Base-by-base conservation (phyloP, 2,113 vertebrate genomes). In the Mastomys natalensis region DNA sequence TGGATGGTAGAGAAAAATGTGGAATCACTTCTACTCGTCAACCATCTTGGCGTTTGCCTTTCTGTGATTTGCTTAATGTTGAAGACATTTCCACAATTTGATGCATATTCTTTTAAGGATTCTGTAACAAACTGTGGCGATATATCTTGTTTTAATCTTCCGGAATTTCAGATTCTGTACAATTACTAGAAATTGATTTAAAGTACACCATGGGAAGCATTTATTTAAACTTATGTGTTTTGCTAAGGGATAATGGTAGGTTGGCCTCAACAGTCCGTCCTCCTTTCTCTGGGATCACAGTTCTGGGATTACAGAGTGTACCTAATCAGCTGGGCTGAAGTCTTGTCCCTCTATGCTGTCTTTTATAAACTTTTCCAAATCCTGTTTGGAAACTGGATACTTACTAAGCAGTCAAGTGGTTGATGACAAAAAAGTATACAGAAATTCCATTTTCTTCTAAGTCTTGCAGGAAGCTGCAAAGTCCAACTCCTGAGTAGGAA, bases 61-160 rank as follows among this genome's bases (percentile, higher is more conserved):
- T n/a, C 40, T 76, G n/a, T 64, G 58, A 91, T 48, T 55, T 77
- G 78, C 51, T 89, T 95, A 76, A 80, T 72, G 87, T 93, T 94
- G 51, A 89, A 88, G 82, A 77, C 0, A 13, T 55, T 91, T 90
- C 73, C 85, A 94, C 22, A 77, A 94, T 48, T 43, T 84, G 19
- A 64, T 13, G 8, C 66, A 7, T 64, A 64, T 29, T 95, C 64
- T 43, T 60, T 93, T 72, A 88, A 53, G 77, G 53, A 88, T 53
- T 87, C 40, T 66, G 64, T 64, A 24, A 45, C 70, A 80, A 87
- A 70, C 48, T 53, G 19, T 87, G 34, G 45, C 6, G 21, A 21
- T 37, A 22, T 21, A 37, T 45, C 7, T 40, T 45, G 15, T 94
- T 93, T 90, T 45, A 58, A 26, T 82, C 51, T 48, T 93, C 62